Evolutionary conservation across 2,888 invertebrate genomes (phyloP), one percentile per base, ranked within the genome.

Genomic region (Lithophane leautieri): DNA sequence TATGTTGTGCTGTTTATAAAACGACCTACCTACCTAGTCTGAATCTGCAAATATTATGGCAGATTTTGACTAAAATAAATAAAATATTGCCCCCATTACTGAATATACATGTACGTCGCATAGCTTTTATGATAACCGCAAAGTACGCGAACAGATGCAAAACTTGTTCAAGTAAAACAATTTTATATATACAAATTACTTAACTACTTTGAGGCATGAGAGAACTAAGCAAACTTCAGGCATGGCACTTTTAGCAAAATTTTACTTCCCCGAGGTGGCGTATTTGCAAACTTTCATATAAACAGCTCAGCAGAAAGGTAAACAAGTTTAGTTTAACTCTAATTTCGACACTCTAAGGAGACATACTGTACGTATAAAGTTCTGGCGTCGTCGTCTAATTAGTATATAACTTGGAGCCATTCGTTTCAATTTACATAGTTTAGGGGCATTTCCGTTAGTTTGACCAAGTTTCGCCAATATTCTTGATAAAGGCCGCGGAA

Each of bases 291-390:
- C 92, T 95, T 95, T 90, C 91, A 92, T 92, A 93, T 91, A 93
- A 93, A 94, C 94, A 93, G 91, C 92, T 93, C 91, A 89, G 90
- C 85, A 89, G 92, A 89, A 93, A 94, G 91, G 94, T 94, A 94
- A 93, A 94, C 94, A 94, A 95, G 94, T 95, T 95, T 93, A 92
- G 93, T 94, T 94, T 90, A 93, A 94, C 92, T 94, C 92, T 92
- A 93, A 94, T 95, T 94, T 94, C 93, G 93, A 93, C 94, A 95
- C 94, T 94, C 93, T 87, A 89, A 93, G 92, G 94, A 94, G 92
- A 93, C 93, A 94, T 84, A 78, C 74, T 68, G 71, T 91, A 92
- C 89, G 88, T 89, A 92, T 88, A 91, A 94, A 94, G 89, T 94
- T 92, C 89, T 88, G 87, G 89, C 88, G 89, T 92, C 87, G 89